These are phyloP conservation scores for Hippocampus comes DNA, from an alignment of 2,113 vertebrate species.

Conservation along the genomic window DNA sequence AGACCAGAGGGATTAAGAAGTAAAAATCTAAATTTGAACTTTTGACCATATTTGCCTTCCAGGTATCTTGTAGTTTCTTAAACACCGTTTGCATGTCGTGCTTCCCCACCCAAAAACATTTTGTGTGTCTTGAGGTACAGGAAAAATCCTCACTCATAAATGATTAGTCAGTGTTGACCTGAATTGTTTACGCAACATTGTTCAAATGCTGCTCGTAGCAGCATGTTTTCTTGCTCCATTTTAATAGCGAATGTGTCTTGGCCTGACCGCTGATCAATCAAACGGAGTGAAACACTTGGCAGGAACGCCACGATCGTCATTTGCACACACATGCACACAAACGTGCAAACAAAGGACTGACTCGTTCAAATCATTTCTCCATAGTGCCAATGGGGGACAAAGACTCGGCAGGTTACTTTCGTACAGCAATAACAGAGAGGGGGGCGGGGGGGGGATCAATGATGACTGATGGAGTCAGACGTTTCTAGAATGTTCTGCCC, in stretches of 20 bases:
- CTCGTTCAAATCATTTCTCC: not conserved
- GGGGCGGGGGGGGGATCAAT: not conserved
- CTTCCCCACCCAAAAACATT: not conserved
- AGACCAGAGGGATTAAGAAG: too few relatives aligned
- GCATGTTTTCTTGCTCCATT: not conserved
- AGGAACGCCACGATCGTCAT: not conserved
- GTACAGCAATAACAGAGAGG: not conserved
- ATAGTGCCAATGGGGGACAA: constrained; percentile 1
- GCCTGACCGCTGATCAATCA: not conserved
- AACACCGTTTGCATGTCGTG: too few relatives aligned
- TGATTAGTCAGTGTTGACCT: not conserved
- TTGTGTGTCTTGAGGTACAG: not conserved
- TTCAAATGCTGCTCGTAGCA: not conserved
- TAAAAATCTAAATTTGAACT: too few relatives aligned
- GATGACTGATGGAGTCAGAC: not conserved
- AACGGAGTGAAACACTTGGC: not conserved
- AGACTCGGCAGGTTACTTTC: constrained; percentile 1
- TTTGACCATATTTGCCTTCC: too few relatives aligned
- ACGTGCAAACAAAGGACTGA: not conserved
- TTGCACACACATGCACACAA: constrained; percentile 4
- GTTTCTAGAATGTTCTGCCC: not conserved
- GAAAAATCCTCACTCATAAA: not conserved
- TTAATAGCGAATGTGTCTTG: not conserved
- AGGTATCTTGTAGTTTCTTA: too few relatives aligned
- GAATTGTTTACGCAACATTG: not conserved